Conservation (phyloP, 2,113 vertebrate genomes). For the Silurus asotus region DNA sequence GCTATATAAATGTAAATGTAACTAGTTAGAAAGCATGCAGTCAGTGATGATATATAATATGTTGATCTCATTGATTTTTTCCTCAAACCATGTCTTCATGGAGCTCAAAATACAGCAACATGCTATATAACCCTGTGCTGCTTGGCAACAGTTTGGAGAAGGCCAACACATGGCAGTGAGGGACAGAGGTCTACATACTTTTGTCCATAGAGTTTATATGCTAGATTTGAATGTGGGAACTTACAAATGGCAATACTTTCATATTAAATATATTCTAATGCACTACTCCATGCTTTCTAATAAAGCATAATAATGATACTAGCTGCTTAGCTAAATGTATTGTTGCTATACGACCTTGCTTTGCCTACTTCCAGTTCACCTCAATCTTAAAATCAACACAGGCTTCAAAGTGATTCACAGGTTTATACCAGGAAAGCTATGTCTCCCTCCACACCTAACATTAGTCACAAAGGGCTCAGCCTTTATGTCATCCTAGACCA, state of each 20-base stretch:
- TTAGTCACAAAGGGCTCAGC: slow-evolving; percentile 21
- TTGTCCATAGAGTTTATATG: neutral
- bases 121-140: neutral
- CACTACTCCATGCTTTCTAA: neutral
- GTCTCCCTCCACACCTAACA: slow-evolving; percentile 18
- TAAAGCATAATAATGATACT: neutral
- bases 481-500: slow-evolving; percentile 11
- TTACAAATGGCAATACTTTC: neutral
- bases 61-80: too few relatives aligned
- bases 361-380: neutral
- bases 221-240: neutral
- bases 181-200: neutral
- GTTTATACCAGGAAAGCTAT: neutral
- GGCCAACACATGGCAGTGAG: neutral
- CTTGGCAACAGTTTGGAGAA: neutral
- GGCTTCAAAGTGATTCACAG: neutral
- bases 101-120: neutral
- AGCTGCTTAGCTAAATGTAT: neutral
- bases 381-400: neutral
- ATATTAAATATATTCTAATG: neutral
- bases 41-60: too few relatives aligned
- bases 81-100: neutral
- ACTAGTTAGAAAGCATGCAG: too few relatives aligned
- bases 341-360: neutral
- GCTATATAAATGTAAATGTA: too few relatives aligned